phyloP scores from a whole-genome alignment of 2,113 vertebrate genomes.

The Ochotona princeps region DNA sequence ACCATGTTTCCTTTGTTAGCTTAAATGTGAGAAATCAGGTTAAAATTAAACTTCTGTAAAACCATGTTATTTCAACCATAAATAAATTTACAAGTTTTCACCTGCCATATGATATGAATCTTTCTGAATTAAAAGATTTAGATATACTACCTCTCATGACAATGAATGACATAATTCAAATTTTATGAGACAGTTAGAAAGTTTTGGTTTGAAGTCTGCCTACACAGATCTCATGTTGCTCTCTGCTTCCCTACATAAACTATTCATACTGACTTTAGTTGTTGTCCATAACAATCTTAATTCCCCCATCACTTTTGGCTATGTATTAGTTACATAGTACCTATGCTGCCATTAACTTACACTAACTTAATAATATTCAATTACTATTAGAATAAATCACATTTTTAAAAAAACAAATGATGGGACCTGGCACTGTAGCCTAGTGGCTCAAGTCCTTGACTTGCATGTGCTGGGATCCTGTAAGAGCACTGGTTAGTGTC shows the following conservation, averaged over 20 bases:
- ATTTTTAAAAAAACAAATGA: slow-evolving; percentile 6
- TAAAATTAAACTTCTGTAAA: slow-evolving; percentile 22
- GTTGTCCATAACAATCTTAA: not conserved
- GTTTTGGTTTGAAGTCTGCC: not conserved
- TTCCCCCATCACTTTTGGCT: not conserved
- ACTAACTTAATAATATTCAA: not conserved
- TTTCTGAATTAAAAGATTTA: not conserved
- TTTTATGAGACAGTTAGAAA: not conserved
- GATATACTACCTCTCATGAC: not conserved
- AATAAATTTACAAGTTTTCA: not conserved
- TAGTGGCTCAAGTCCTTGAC: no score
- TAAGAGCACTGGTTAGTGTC: no score
- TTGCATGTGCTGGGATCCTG: no score
- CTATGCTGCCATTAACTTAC: not conserved
- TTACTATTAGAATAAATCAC: not conserved
- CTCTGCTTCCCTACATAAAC: not conserved
- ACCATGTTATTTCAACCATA: not conserved
- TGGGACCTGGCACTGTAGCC: no score
- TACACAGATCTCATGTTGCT: not conserved
- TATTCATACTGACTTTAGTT: not conserved
- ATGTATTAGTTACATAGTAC: not conserved
- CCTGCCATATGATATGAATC: not conserved
- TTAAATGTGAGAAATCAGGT: slow-evolving; percentile 38
- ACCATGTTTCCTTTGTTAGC: not conserved
- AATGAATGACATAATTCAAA: not conserved